Base-by-base conservation (phyloP, 2,797 vertebrate species). In the Enteromius treurensis region DNA sequence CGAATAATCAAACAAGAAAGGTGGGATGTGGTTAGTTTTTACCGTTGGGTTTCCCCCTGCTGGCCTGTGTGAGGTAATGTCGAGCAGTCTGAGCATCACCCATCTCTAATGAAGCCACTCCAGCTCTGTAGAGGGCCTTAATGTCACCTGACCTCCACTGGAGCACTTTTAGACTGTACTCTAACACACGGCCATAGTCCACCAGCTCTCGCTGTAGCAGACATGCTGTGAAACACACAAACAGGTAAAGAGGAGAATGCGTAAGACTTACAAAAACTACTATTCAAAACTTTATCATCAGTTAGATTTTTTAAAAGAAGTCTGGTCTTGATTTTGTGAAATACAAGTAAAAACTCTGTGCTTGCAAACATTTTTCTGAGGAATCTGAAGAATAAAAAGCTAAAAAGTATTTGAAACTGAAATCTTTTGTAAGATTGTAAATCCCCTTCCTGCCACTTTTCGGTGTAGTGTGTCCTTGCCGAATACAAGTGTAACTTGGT, bases 41-140 rank as follows among this genome's bases (percentile, higher is more conserved):
- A 98, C 97, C 97, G 85, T 96, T 95, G 21, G 97, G 96, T 87
- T 95, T 95, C 80, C 91, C 90, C 45, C 42, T 94, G 90, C 92
- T 91, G 75, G 96, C 97, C 69, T 95, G 91, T 10, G 89, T 86
- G 64, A 98, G 95, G 87, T 96, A 96, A 58, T 92, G 88, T 78
- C 90, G 95, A 23, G 97, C 96, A 60, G 88, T 88, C 47, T 94
- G 92, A 3, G 95, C 95, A 79, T 98, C 95, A 77, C 95, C 95
- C 69, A 97, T 92, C 89, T 97, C 95, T 89, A 97, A 93, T 19
- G 93, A 92, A 17, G 96, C 96, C 26, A 97, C 95, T 21, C 97
- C 97, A 0, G 96, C 96, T 77, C 96, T 95, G 90, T 97, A 97
- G 82, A 97, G 89, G 0, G 97, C 97, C 90, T 98, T 98, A 75